Percentiles rank a stretch among this genome's conserved stretches.
phyloP scores from a whole-genome alignment of 2,888 invertebrate species.

The Agriopis aurantiaria region DNA sequence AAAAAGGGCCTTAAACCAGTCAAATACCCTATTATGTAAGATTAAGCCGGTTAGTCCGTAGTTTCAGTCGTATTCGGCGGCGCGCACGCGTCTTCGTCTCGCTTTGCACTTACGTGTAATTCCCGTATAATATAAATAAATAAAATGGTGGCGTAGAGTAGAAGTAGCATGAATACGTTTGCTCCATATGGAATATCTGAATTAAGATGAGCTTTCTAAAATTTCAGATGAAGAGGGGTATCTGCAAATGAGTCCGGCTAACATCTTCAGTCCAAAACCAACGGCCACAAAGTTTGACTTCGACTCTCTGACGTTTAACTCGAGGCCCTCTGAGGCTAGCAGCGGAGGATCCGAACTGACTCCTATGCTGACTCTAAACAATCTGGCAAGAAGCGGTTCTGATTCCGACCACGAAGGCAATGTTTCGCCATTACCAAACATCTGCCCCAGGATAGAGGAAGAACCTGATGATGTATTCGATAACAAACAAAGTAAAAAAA shows the following conservation, averaged over 20 bases:
- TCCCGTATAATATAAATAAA: too few relatives aligned
- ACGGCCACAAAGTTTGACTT: constrained; percentile 83
- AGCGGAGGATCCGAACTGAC: constrained; percentile 77
- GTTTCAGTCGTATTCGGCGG: too few relatives aligned
- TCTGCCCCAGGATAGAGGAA: constrained; percentile 73
- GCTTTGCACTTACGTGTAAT: too few relatives aligned
- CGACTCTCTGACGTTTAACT: constrained; percentile 69
- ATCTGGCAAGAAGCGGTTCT: constrained; percentile 73
- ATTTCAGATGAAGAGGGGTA: constrained; percentile 85
- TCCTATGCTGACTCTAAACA: constrained; percentile 84
- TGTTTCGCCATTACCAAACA: constrained; percentile 67
- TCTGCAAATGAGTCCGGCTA: constrained; percentile 78
- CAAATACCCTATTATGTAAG: too few relatives aligned
- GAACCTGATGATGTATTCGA: constrained; percentile 79
- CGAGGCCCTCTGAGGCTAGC: constrained; percentile 60
- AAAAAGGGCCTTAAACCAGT: too few relatives aligned
- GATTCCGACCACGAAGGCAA: constrained; percentile 77
- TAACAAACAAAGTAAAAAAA: constrained; percentile 58
- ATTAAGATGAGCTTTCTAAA: neutral
- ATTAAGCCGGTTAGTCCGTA: too few relatives aligned
- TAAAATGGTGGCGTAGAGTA: constrained; percentile 6
- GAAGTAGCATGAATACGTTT: constrained; percentile 15
- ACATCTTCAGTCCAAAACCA: constrained; percentile 86
- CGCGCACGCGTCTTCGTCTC: too few relatives aligned
- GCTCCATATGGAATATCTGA: neutral